Base-by-base conservation (phyloP, 2,113 vertebrate species). In the Engystomops pustulosus region DNA sequence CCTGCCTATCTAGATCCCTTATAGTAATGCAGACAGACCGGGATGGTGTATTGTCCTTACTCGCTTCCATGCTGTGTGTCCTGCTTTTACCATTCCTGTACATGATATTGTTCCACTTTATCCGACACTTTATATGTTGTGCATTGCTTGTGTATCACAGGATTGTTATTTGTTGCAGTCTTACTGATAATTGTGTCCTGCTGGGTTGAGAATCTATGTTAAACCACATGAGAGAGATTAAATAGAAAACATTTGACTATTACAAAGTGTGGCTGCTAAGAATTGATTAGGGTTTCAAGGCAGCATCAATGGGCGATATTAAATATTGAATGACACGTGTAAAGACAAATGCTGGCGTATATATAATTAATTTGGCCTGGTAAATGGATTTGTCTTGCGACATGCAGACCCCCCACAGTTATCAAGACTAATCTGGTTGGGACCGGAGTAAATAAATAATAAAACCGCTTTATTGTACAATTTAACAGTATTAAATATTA, bases 401-500 rank as follows among this genome's bases (percentile, higher is more conserved):
- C 88, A 91, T 89, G 89, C 87, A 93, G 91, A 90, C 91, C 91
- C 90, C 94, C 94, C 93, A 87, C 93, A 92, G 94, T 91, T 91
- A 92, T 87, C 89, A 90, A 90, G 92, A 92, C 89, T 91, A 93
- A 92, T 93, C 92, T 91, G 89, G 86, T 93, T 93, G 92, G 92
- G 91, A 91, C 94, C 90, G 87, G 86, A 93, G 93, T 95, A 94
- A 95, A 94, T 95, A 94, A 95, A 92, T 95, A 93, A 95, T 94
- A 94, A 93, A 95, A 94, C 89, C 90, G 92, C 92, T 95, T 93
- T 92, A 89, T 92, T 91, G 92, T 90, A 92, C 91, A 93, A 89
- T 94, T 92, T 94, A 94, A 94, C 91, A 93, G 88, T 94, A 94
- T 95, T 94, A 95, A 95, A 95, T 94, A 94, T 95, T 95, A 93